These are phyloP conservation scores for Venturia canescens DNA, from an alignment of 1,140 invertebrate species.

Conservation along the genomic window DNA sequence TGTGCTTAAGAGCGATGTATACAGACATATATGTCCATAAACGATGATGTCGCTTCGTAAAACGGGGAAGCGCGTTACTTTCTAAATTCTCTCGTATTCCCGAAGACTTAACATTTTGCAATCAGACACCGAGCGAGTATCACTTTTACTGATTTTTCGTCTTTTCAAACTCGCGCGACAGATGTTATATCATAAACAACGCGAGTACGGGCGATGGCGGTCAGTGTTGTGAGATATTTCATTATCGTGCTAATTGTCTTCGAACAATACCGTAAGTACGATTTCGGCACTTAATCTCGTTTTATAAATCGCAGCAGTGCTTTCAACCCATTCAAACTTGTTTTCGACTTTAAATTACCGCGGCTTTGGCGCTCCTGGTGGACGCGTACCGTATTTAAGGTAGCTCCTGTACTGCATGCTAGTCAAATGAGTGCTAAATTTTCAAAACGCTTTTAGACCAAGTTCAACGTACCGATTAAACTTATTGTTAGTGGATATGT, in stretches of 20 bases:
- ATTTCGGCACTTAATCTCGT: not conserved
- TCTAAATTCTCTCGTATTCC: conserved; percentile 69
- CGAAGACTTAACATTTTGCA: conserved; percentile 68
- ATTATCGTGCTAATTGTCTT: conserved; percentile 59
- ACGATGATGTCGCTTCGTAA: conserved; percentile 50
- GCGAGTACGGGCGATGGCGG: conserved; percentile 73
- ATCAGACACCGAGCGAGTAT: conserved; percentile 61
- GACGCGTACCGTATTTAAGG: not conserved
- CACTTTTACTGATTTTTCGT: conserved; percentile 70
- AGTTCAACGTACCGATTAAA: too few species aligned
- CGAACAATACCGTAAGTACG: conserved; percentile 66
- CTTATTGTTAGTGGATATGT: too few species aligned
- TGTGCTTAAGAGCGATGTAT: not conserved
- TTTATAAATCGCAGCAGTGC: not conserved
- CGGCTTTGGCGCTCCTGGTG: not conserved
- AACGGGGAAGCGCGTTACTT: conserved; percentile 66
- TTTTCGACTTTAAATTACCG: not conserved
- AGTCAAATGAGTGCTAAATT: too few species aligned
- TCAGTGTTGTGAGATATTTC: conserved; percentile 67
- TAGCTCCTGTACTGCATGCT: too few species aligned
- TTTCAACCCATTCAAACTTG: not conserved
- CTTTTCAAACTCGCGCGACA: conserved; percentile 55
- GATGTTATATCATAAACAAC: conserved; percentile 73
- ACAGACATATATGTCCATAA: conserved; percentile 42
- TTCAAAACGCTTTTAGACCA: too few species aligned